Percentiles rank a stretch among this genome's conserved stretches.
phyloP scores from a whole-genome alignment of 2,888 invertebrate genomes.

The Smittia aterrima region DNA sequence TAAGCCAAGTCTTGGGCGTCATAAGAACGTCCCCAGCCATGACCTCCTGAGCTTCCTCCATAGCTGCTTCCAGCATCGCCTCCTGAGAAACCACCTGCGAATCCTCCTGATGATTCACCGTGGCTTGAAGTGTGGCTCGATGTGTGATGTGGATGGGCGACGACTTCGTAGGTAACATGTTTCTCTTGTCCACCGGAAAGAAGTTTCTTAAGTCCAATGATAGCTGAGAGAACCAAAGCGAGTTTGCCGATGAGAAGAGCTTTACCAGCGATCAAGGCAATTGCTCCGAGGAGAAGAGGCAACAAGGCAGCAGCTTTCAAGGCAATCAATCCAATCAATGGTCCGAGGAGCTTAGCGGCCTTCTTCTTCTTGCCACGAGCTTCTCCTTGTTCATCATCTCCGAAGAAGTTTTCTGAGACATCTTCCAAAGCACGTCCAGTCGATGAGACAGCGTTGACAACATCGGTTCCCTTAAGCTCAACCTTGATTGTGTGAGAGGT shows the following conservation, averaged over 20 bases:
- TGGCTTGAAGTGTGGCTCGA: constrained; percentile 67
- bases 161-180: constrained; percentile 84
- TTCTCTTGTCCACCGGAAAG: constrained; percentile 67
- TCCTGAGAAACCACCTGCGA: constrained; percentile 55
- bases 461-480: constrained; percentile 80
- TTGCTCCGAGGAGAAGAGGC: constrained; percentile 75
- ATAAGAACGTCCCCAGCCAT: constrained; percentile 74
- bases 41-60: constrained; percentile 63
- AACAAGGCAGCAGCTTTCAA: constrained; percentile 76
- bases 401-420: constrained; percentile 63
- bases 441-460: constrained; percentile 74
- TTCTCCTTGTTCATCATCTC: constrained; percentile 59
- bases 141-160: constrained; percentile 78
- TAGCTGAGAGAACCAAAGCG: constrained; percentile 76
- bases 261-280: constrained; percentile 82
- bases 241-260: constrained; percentile 76
- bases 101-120: constrained; percentile 56
- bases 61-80: constrained; percentile 59
- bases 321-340: constrained; percentile 70
- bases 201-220: constrained; percentile 81
- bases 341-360: constrained; percentile 74
- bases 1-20: constrained; percentile 77
- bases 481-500: constrained; percentile 79
- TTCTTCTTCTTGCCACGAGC: constrained; percentile 82
- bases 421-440: constrained; percentile 79